Evolutionary conservation across 64 coral and sea anemone species (phyloP).

Genomic region (Actinia tenebrosa): DNA sequence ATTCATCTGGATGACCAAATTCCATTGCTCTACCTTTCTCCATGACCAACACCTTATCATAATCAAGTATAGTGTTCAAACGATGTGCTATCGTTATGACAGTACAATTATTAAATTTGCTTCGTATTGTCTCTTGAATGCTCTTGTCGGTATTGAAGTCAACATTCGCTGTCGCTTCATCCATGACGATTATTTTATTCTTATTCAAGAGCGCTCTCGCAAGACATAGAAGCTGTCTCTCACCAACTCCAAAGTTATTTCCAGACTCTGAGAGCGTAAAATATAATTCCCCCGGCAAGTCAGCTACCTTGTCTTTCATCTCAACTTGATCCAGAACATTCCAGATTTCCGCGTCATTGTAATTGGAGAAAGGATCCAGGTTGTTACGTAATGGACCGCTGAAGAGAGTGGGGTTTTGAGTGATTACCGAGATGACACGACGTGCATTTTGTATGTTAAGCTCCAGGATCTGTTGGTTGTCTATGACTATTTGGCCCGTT

Average conservation of each 20-base stretch:
- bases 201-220: constrained; percentile 86
- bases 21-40: constrained; percentile 73
- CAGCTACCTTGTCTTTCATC: constrained; percentile 81
- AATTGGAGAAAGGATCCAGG: constrained; percentile 81
- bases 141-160: constrained; percentile 85
- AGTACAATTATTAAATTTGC: constrained; percentile 83
- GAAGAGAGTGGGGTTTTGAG: constrained; percentile 87
- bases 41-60: constrained; percentile 93
- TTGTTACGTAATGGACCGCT: constrained; percentile 77
- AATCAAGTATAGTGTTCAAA: constrained; percentile 86
- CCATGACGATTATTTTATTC: constrained; percentile 93
- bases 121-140: constrained; percentile 89
- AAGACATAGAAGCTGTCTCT: constrained; percentile 77
- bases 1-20: constrained; percentile 67
- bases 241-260: constrained; percentile 86
- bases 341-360: constrained; percentile 65
- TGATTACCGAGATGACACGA: constrained; percentile 84
- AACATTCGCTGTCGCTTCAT: constrained; percentile 84
- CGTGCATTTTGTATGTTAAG: constrained; percentile 81
- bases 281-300: constrained; percentile 71
- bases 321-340: constrained; percentile 85
- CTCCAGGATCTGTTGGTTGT: constrained; percentile 45
- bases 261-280: constrained; percentile 80
- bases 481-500: constrained; percentile 63
- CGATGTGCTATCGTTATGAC: constrained; percentile 97